Percentiles rank a stretch among this genome's conserved stretches.
Conservation (phyloP, 2,113 vertebrate species). For the Trogon surrucura region DNA sequence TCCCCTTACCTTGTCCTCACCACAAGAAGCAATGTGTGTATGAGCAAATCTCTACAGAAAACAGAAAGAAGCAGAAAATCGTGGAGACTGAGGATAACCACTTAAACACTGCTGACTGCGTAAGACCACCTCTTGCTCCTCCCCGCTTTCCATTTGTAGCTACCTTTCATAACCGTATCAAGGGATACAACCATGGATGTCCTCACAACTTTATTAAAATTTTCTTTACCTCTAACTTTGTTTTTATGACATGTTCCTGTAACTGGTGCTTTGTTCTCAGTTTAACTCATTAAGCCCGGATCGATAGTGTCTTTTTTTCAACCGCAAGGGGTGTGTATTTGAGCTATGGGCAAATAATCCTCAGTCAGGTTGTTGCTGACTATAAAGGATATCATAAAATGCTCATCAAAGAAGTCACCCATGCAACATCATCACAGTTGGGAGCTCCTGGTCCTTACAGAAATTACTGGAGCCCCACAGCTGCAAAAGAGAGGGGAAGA, state of each 20-base stretch:
- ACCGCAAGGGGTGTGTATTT: background rate
- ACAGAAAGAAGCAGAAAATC: background rate
- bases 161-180: background rate
- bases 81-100: background rate
- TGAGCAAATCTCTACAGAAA: background rate
- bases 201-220: background rate
- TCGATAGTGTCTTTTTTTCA: background rate
- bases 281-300: background rate
- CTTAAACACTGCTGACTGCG: background rate
- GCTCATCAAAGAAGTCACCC: background rate
- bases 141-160: background rate
- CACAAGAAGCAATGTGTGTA: background rate
- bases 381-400: background rate
- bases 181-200: background rate
- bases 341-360: background rate
- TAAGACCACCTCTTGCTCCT: background rate
- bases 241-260: background rate
- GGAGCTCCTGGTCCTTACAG: background rate
- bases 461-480: background rate
- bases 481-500: background rate
- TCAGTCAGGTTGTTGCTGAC: background rate
- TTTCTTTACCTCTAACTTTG: background rate
- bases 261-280: background rate
- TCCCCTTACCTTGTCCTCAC: background rate
- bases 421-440: accelerated